Percentiles rank a stretch among this genome's conserved stretches.
phyloP scores from a whole-genome alignment of 2,113 vertebrate species.

The Rhea americana region DNA sequence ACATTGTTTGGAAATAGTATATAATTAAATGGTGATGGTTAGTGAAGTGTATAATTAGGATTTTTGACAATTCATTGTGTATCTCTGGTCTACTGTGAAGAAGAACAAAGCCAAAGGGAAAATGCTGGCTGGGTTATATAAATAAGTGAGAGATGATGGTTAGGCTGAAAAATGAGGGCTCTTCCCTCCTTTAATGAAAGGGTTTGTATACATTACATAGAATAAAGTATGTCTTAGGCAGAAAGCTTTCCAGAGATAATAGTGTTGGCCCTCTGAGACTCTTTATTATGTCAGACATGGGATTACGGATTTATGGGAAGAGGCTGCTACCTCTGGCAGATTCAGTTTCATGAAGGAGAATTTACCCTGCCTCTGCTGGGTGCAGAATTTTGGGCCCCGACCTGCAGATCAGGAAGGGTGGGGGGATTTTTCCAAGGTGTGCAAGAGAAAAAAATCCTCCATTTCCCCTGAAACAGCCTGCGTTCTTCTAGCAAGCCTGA shows the following conservation, averaged over 20 bases:
- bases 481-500: not conserved
- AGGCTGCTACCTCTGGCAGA: not conserved
- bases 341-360: not conserved
- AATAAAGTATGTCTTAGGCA: conserved; percentile 67
- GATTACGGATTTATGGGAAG: conserved; percentile 59
- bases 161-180: conserved; percentile 43
- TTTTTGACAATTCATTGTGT: conserved; percentile 64
- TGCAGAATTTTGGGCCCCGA: not conserved
- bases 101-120: conserved; percentile 61
- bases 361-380: not conserved
- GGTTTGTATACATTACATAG: conserved; percentile 66
- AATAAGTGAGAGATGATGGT: conserved; percentile 56
- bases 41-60: conserved; percentile 62
- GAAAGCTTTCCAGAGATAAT: conserved; percentile 73
- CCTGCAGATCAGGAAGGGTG: not conserved
- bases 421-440: not conserved
- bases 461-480: not conserved
- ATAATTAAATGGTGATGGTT: conserved; percentile 65
- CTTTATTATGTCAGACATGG: conserved; percentile 63
- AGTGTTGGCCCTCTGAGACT: conserved; percentile 56
- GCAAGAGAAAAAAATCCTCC: not conserved
- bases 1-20: conserved; percentile 58
- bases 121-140: conserved; percentile 52
- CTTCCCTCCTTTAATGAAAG: conserved; percentile 61
- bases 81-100: conserved; percentile 53